These are phyloP conservation scores for Myoxocephalus aenaeus DNA, from an alignment of 2,797 vertebrate genomes.

Conservation along the genomic window DNA sequence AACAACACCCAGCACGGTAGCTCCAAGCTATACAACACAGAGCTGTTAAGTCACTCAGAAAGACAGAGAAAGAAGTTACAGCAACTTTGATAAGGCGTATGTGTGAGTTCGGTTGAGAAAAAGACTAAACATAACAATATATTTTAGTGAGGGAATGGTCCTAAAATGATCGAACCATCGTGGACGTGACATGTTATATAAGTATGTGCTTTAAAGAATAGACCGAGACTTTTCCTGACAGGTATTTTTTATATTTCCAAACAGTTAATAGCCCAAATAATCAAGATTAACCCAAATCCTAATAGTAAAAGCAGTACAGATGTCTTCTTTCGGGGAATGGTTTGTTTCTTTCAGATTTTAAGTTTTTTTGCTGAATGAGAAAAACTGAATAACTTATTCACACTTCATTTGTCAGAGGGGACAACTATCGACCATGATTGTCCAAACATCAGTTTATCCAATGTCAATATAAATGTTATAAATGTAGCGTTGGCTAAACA, in stretches of 20 bases:
- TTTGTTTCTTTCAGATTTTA: neutral
- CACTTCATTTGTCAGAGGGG: neutral
- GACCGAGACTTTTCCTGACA: neutral
- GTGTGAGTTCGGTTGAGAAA: neutral
- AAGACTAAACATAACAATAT: neutral
- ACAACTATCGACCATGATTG: neutral
- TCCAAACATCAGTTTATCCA: neutral
- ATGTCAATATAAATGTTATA: neutral
- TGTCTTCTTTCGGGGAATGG: neutral
- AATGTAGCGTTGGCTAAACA: neutral
- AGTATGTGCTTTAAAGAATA: neutral
- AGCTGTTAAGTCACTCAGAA: neutral
- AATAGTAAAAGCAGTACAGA: neutral
- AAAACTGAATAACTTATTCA: neutral
- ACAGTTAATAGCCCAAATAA: neutral
- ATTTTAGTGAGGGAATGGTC: neutral
- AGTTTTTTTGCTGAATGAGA: neutral
- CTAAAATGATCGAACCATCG: neutral
- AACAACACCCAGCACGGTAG: neutral
- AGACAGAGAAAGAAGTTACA: neutral
- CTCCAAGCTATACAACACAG: neutral
- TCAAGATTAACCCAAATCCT: rapidly evolving
- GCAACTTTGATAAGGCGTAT: neutral
- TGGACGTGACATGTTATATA: neutral
- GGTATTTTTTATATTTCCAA: neutral